Evolutionary conservation across 1,140 invertebrate genomes (phyloP).

Genomic region (Sitobion miscanthi): DNA sequence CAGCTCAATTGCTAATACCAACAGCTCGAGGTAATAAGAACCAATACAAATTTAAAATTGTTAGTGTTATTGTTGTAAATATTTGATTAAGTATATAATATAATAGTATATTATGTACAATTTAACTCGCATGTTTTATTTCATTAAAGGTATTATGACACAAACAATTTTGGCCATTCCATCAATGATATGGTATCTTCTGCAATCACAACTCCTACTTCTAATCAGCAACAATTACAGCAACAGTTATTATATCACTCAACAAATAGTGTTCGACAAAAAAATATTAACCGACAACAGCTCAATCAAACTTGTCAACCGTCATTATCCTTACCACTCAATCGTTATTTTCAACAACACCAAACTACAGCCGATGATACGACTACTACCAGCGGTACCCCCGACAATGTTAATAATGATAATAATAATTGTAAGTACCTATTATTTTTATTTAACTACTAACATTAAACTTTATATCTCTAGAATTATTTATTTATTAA

Average conservation of each 20-base stretch:
- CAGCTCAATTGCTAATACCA: conserved; percentile 33
- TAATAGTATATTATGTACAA: neutral
- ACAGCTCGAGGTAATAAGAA: conserved; percentile 27
- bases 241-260: conserved; percentile 2
- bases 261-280: conserved; percentile 6
- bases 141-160: conserved; percentile 21
- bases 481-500: neutral
- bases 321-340: neutral
- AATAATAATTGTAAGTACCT: conserved; percentile 7
- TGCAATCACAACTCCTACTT: neutral
- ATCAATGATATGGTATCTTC: conserved; percentile 21
- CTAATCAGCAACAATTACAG: conserved; percentile 1
- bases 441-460: neutral
- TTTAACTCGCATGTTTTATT: neutral
- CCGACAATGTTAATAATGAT: neutral
- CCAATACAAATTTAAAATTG: neutral
- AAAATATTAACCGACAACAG: conserved; percentile 27
- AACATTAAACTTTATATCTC: neutral
- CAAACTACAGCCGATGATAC: neutral
- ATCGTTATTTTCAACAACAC: conserved; percentile 28
- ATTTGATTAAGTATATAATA: neutral
- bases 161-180: conserved; percentile 37
- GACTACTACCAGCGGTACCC: neutral
- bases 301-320: conserved; percentile 25
- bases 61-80: neutral